Percentiles rank a stretch among this genome's conserved stretches.
phyloP scores from a whole-genome alignment of 2,888 invertebrate species.

The Gibbula magus region DNA sequence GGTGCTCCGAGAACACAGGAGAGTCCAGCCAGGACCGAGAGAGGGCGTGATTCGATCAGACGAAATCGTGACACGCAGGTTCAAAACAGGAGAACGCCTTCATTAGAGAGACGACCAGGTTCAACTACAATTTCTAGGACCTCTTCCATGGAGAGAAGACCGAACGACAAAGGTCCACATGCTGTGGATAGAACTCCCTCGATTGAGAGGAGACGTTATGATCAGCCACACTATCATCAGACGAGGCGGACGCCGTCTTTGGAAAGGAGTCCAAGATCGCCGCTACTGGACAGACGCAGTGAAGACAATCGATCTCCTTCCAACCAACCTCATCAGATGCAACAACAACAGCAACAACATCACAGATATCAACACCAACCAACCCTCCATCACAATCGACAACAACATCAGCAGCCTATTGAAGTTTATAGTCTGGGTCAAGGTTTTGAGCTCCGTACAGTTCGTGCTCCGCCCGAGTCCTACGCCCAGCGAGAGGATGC shows the following conservation, averaged over 20 bases:
- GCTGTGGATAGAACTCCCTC: not conserved
- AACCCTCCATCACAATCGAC: not conserved
- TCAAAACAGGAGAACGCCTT: not conserved
- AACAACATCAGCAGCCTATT: not conserved
- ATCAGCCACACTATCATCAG: not conserved
- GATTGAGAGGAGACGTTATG: too few species aligned
- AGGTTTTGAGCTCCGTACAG: not conserved
- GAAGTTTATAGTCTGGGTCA: not conserved
- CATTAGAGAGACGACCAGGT: not conserved
- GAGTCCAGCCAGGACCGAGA: not conserved
- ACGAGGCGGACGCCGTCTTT: not conserved
- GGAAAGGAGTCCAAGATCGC: not conserved
- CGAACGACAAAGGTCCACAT: not conserved
- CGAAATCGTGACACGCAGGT: not conserved
- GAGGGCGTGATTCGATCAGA: not conserved
- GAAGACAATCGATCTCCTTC: too few species aligned
- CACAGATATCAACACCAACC: not conserved
- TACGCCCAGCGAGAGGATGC: not conserved
- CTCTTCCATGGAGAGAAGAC: not conserved
- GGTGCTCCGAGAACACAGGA: too few species aligned
- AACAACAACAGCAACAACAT: not conserved
- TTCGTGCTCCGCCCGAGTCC: not conserved
- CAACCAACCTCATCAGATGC: not conserved
- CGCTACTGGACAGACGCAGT: not conserved
- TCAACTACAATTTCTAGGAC: not conserved